Base-by-base conservation (phyloP, 2,113 vertebrate species). In the Ancistrus triradiatus region DNA sequence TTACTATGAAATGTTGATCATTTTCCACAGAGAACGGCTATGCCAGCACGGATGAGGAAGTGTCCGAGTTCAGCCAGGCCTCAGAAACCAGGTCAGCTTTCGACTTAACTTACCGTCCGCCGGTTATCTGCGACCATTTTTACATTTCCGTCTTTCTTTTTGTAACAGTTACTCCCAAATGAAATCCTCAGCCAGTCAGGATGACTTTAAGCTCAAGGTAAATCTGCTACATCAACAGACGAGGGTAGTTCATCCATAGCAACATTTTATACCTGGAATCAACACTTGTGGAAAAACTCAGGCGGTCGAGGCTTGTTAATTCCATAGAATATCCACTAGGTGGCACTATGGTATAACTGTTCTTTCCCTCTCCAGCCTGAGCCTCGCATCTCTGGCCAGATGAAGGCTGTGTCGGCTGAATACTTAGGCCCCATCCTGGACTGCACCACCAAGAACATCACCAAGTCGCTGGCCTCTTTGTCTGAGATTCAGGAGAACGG, bases 181-280 rank as follows among this genome's bases (percentile, higher is more conserved):
- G 90, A 98, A 96, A 78, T 89, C 91, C 7, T 98, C 95, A 25
- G 92, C 90, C 71, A 98, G 95, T 81, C 95, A 98, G 19, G 95
- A 97, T 57, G 95, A 98, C 73, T 95, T 98, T 86, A 97, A 95
- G 75, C 78, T 90, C 47, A 96, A 94, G 92, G 92, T 97, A 77
- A 35, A 47, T 33, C 6, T 28, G 3, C 18, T 40, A 7, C 5
- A n/a, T 35, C n/a, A 31, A 43, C n/a, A n/a, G n/a, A n/a, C n/a
- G n/a, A n/a, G n/a, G n/a, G n/a, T n/a, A n/a, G n/a, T n/a, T n/a
- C n/a, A n/a, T n/a, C n/a, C n/a, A n/a, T n/a, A n/a, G n/a, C n/a
- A n/a, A n/a, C n/a, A n/a, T n/a, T n/a, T n/a, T n/a, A n/a, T n/a
- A n/a, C n/a, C n/a, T n/a, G n/a, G n/a, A n/a, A n/a, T n/a, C n/a